A percentile compares a stretch with the other conserved stretches of the same genome.
Evolutionary conservation across 2,888 invertebrate species (phyloP).

Genomic region (Mythimna lalbum): DNA sequence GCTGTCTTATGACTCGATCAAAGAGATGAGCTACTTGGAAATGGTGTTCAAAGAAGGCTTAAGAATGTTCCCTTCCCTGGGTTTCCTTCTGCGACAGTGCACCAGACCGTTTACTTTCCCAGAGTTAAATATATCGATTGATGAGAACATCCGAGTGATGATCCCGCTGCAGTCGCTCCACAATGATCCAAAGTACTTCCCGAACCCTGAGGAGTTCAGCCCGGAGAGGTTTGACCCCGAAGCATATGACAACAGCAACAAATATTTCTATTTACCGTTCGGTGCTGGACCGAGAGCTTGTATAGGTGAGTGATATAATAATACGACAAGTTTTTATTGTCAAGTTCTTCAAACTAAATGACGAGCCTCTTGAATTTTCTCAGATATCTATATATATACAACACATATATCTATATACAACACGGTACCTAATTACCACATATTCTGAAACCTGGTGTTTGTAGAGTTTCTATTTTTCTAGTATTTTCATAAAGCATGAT

Average conservation of each 20-base stretch:
- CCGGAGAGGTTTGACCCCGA: slow-evolving; percentile 66
- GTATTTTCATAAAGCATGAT: neutral
- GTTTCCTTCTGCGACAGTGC: slow-evolving; percentile 65
- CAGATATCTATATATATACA: neutral
- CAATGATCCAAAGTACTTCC: slow-evolving; percentile 60
- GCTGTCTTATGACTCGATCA: slow-evolving; percentile 70
- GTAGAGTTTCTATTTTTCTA: too few relatives aligned
- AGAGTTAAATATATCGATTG: slow-evolving; percentile 54
- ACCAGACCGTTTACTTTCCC: slow-evolving; percentile 58
- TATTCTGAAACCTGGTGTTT: too few relatives aligned
- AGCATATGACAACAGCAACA: slow-evolving; percentile 46
- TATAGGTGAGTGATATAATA: slow-evolving; percentile 52
- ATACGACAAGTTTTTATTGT: neutral
- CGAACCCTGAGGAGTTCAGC: slow-evolving; percentile 59
- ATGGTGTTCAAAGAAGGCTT: slow-evolving; percentile 70
- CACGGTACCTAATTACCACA: too few relatives aligned
- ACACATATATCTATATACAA: too few relatives aligned
- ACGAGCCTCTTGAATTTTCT: neutral
- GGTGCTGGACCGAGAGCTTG: slow-evolving; percentile 65
- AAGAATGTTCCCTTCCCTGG: slow-evolving; percentile 69
- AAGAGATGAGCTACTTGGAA: slow-evolving; percentile 71
- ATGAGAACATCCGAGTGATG: slow-evolving; percentile 31
- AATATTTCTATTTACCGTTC: slow-evolving; percentile 62
- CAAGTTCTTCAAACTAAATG: neutral
- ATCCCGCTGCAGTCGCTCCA: slow-evolving; percentile 60